These are phyloP conservation scores for Cheilosia grossa DNA, from an alignment of 2,888 invertebrate species.

Conservation along the genomic window DNA sequence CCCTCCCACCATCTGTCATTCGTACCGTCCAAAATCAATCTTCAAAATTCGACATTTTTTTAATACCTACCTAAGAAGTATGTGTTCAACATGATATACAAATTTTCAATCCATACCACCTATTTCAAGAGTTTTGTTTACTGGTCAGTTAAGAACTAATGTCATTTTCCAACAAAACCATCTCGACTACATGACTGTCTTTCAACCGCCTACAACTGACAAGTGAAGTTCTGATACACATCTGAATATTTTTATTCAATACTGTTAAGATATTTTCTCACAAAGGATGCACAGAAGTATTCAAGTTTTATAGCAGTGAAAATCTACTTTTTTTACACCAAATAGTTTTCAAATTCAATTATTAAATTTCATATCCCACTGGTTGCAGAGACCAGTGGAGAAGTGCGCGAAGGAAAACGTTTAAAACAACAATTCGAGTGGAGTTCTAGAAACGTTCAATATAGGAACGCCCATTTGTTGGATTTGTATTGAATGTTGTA, in stretches of 20 bases:
- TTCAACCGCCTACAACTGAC: constrained; percentile 16
- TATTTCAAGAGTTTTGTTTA: too few species aligned
- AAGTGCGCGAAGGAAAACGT: neutral
- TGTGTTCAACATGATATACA: too few species aligned
- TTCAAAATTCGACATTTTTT: too few species aligned
- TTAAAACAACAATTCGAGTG: constrained; percentile 6
- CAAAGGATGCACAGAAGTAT: constrained; percentile 55
- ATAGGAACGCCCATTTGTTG: constrained; percentile 60
- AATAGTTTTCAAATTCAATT: neutral
- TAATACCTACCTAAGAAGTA: too few species aligned
- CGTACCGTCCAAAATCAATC: too few species aligned
- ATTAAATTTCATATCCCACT: neutral
- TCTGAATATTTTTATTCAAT: constrained; percentile 64
- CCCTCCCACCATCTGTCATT: too few species aligned
- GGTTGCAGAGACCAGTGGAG: neutral
- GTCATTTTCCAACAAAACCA: too few species aligned
- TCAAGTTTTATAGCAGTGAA: neutral
- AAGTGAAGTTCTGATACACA: constrained; percentile 69
- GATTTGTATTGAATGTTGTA: constrained; percentile 23
- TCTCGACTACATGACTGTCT: neutral
- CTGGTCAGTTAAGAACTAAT: too few species aligned
- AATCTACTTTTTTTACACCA: neutral
- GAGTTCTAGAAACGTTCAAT: constrained; percentile 17
- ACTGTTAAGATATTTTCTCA: constrained; percentile 33
- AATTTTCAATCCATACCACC: too few species aligned